Base-by-base conservation (phyloP, 2,113 vertebrate species). In the Fulmarus glacialis region DNA sequence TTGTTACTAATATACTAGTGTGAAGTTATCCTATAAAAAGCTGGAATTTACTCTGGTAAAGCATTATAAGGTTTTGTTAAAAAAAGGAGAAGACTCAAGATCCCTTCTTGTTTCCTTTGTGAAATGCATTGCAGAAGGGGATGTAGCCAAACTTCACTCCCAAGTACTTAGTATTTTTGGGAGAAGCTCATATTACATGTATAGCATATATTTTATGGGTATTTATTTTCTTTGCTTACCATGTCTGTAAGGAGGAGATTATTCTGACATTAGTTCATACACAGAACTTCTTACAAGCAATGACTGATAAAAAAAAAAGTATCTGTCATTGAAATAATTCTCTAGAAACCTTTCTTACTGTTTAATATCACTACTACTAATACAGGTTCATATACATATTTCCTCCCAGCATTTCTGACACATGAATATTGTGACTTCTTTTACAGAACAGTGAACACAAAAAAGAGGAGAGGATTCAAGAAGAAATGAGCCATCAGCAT, bases 361-460 rank as follows among this genome's bases (percentile, higher is more conserved):
- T 67, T 81, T 55, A 87, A 27, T 71, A 56, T 20, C 8, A 40
- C 8, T 88, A 15, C 15, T 82, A 7, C 68, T 78, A 48, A 27
- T 72, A 20, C 11, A 68, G 15, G 2, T 24, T 93, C 8, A 10
- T 64, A 11, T 6, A 52, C 3, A 3, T 68, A 52, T 71, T 89
- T 82, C 22, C 13, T 85, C 34, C 4, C 38, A 86, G 45, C 13
- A 45, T 63, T 75, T 84, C 47, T 83, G 75, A 73, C 45, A 59
- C 16, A 10, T 42, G 4, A 82, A 70, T 91, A 21, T 68, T 71
- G 15, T 64, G 34, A 56, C 52, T 82, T 84, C 71, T 89, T 93
- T 96, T 59, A 43, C 77, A 98, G 98, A 81, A 62, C 2, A 95
- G 75, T 3, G 94, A 97, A 50, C 77, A 87, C 55, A 90, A 85